These are phyloP conservation scores for Melanotaenia parkinsoni DNA, from an alignment of 2,797 vertebrate species.

Conservation along the genomic window DNA sequence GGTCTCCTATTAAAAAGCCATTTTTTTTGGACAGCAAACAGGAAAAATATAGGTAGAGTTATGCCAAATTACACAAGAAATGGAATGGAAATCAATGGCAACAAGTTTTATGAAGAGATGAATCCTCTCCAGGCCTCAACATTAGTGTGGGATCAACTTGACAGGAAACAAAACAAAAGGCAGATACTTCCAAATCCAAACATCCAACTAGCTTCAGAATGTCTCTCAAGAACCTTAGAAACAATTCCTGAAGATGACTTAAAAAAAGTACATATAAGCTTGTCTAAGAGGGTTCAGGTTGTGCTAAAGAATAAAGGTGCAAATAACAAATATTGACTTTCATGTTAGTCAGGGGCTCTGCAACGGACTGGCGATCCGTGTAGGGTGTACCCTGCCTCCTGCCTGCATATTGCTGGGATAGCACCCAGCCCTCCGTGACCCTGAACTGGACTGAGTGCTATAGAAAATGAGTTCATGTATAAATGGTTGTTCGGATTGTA, in stretches of 20 bases:
- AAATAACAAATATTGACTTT: background rate
- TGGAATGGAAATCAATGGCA: background rate
- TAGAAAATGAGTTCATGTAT: too few species aligned
- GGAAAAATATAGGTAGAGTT: background rate
- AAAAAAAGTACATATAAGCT: background rate
- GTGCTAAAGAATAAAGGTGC: background rate
- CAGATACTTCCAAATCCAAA: background rate
- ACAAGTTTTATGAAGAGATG: background rate
- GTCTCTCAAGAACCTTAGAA: background rate
- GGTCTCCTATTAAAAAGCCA: background rate
- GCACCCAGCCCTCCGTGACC: too few species aligned
- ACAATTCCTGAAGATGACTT: background rate
- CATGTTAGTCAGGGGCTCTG: background rate
- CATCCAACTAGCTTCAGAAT: background rate
- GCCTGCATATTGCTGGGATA: too few species aligned
- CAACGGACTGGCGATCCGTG: too few species aligned
- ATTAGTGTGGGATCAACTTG: background rate
- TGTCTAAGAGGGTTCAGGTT: background rate
- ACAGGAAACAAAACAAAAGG: background rate
- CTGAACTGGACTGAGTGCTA: too few species aligned
- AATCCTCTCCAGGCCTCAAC: background rate
- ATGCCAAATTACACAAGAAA: background rate
- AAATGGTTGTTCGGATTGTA: background rate
- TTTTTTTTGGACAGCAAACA: background rate
- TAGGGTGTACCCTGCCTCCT: too few species aligned